Conservation (phyloP, 2,113 vertebrate species). For the Halichoeres trimaculatus region DNA sequence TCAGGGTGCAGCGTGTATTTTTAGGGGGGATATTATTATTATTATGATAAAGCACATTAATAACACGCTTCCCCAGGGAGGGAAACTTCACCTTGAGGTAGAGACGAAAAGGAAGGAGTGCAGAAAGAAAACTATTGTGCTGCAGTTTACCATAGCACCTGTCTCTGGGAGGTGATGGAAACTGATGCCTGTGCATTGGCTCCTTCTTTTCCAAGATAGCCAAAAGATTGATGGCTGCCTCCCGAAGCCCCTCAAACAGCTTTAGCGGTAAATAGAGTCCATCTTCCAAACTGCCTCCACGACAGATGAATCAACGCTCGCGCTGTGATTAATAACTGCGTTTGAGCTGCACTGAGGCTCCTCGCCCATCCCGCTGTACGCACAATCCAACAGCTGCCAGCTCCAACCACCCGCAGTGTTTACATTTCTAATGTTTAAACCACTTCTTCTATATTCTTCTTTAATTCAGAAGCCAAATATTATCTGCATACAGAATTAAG, state of each 20-base stretch:
- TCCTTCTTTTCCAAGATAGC: constrained; percentile 84
- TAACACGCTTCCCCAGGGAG: constrained; percentile 75
- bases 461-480: not conserved
- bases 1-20: constrained; percentile 77
- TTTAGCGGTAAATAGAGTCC: constrained; percentile 85
- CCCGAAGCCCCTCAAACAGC: constrained; percentile 79
- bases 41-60: constrained; percentile 82
- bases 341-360: constrained; percentile 56
- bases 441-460: not conserved
- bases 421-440: constrained; percentile 22
- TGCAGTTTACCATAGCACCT: constrained; percentile 70
- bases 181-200: constrained; percentile 75
- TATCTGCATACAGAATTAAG: constrained; percentile 12
- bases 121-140: constrained; percentile 62
- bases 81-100: constrained; percentile 82
- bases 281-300: constrained; percentile 83
- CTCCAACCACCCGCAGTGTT: constrained; percentile 24
- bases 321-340: constrained; percentile 82
- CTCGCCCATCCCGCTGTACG: constrained; percentile 30
- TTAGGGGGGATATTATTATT: constrained; percentile 80
- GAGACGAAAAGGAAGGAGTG: constrained; percentile 43
- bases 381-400: constrained; percentile 30
- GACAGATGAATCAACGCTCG: constrained; percentile 80
- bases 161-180: constrained; percentile 83
- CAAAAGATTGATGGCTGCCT: constrained; percentile 84